Base-by-base conservation (phyloP, 2,113 vertebrate genomes). In the Psammodynastes pulverulentus region DNA sequence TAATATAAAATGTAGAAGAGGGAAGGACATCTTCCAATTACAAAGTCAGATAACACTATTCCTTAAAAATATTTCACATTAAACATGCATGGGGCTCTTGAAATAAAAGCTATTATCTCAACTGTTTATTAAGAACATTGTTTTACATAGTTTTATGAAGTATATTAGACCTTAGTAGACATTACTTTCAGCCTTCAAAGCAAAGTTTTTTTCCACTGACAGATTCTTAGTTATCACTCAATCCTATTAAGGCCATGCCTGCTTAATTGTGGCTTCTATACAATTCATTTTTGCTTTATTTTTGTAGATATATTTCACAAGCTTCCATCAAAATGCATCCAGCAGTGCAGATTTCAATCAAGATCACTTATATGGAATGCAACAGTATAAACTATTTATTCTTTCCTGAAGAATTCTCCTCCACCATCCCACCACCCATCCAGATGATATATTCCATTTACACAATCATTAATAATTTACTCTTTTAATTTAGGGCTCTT, bases 401-500 rank as follows among this genome's bases (percentile, higher is more conserved):
- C 45, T 34, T 92, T 15, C 4, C 15, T 72, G 90, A 21, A 56
- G 13, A 39, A 0, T 93, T 0, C 43, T 89, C 5, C 67, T 52
- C 53, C 8, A 53, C 39, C 34, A 2, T 39, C 15, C 15, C 2
- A 79, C 67, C 67, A 79, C 34, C 34, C 34, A 79, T 79, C 54
- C 48, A 34, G 23, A 58, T 62, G n/a, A 29, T 0, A 10, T 90
- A 39, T 4, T 24, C 84, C 62, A 95, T 88, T 62, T 91, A 85
- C 53, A 94, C 95, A 79, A 90, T 58, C 92, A 90, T 48, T 94
- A 95, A 67, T 53, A 91, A 95, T 0, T 1, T 7, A n/a, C 1
- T 1, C 1, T 5, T 91, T 95, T 93, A 29, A 92, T 93, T 94
- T 89, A 89, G 53, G 88, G 62, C 23, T 12, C 9, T 91, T 92